Conservation (phyloP, 2,888 invertebrate genomes). For the Agrochola lychnidis region DNA sequence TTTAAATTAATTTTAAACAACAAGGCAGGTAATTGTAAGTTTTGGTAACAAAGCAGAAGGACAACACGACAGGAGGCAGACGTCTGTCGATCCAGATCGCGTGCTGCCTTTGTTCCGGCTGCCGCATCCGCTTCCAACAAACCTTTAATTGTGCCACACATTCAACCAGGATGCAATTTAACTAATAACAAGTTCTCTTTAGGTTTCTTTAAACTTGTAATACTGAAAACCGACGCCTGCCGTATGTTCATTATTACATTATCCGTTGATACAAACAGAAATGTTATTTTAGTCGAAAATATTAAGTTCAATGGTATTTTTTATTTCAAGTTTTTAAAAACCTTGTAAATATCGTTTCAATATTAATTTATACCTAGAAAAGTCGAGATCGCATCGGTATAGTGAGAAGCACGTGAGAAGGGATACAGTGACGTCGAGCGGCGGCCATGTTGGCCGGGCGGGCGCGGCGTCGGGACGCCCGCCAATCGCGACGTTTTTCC, state of each 20-base stretch:
- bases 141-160: conserved; percentile 82
- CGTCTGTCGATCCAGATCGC: conserved; percentile 81
- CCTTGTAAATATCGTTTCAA: background rate
- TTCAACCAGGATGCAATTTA: conserved; percentile 81
- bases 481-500: conserved; percentile 82
- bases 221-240: conserved; percentile 69
- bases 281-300: conserved; percentile 15
- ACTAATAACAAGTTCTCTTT: conserved; percentile 78
- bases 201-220: conserved; percentile 63
- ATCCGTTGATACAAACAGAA: conserved; percentile 20
- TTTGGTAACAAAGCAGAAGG: conserved; percentile 57
- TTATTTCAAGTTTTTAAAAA: background rate
- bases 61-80: conserved; percentile 83
- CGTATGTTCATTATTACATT: conserved; percentile 71
- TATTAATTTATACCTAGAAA: conserved; percentile 9
- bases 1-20: conserved; percentile 22
- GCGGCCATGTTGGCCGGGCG: conserved; percentile 85
- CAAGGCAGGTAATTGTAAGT: conserved; percentile 27
- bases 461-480: conserved; percentile 80
- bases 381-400: conserved; percentile 16
- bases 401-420: too few species aligned
- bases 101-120: conserved; percentile 86
- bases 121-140: conserved; percentile 80
- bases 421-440: conserved; percentile 64
- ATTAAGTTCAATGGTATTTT: background rate